Base-by-base conservation (phyloP, 2,113 vertebrate genomes). In the Elanus axillaris region DNA sequence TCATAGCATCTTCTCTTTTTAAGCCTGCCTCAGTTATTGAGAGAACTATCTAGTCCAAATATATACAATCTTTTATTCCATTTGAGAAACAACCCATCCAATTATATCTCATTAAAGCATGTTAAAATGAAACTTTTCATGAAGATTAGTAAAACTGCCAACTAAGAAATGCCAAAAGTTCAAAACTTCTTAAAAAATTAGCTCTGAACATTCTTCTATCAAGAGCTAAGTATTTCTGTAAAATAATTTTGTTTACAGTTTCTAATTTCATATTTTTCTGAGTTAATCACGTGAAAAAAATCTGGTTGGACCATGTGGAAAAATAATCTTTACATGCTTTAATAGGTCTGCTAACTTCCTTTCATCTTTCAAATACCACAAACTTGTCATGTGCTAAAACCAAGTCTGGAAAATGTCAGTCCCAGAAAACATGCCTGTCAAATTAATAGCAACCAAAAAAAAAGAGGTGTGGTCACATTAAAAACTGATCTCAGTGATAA, bases 341-440 rank as follows among this genome's bases (percentile, higher is more conserved):
- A 79, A 77, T 75, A 93, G 71, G 48, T 89, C 59, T 13, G 19
- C 34, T 88, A 52, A 73, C 82, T 91, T 94, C 94, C 89, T 86
- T 96, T 77, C 40, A 80, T 82, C 91, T 94, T 92, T 89, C 77
- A 80, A 91, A 75, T 78, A 63, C 42, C 43, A 32, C 31, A 45
- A 81, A 88, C 47, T 60, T 93, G 83, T 81, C 55, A 38, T 48
- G 47, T 78, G 59, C 67, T 96, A 76, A 93, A 86, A 69, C 11
- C 29, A 83, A 60, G 55, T 75, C 86, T 94, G 94, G 88, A 94
- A 88, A 91, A 82, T 78, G 80, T 92, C 76, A 90, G 62, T 73
- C 74, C 25, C 74, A 84, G 74, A 81, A 76, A 79, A 81, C 58
- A 68, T 36, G 43, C 52, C 53, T 93, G 59, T 84, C 32, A 94